Percentiles rank a stretch among this genome's conserved stretches.
Evolutionary conservation across 2,797 vertebrate genomes (phyloP).

Genomic region (Argya squamiceps): DNA sequence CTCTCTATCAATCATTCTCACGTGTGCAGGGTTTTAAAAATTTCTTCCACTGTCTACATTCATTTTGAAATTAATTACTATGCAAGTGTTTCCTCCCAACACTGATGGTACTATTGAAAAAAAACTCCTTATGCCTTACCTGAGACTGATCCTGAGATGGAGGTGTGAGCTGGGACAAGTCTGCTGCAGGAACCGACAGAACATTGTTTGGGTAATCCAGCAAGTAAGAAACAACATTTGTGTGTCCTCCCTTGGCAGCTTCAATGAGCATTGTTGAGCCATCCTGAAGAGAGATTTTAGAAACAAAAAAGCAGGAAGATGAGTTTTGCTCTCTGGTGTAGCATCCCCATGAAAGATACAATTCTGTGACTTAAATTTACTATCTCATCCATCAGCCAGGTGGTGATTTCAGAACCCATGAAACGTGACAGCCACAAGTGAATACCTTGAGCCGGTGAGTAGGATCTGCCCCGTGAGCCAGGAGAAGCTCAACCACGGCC

Average conservation of each 20-base stretch:
- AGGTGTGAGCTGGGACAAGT: constrained; percentile 93
- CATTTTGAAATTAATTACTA: not conserved
- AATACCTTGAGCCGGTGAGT: constrained; percentile 97
- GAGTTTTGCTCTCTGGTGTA: not conserved
- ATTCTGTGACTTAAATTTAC: not conserved
- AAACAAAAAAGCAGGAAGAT: constrained; percentile 43
- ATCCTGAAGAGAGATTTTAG: constrained; percentile 81
- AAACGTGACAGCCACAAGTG: not conserved
- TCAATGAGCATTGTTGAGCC: constrained; percentile 99
- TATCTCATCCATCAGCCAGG: not conserved
- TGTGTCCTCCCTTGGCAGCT: constrained; percentile 99
- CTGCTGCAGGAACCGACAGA: constrained; percentile 90
- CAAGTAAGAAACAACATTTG: constrained; percentile 98
- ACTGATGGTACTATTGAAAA: not conserved
- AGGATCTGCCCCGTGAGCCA: constrained; percentile 97
- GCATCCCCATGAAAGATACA: not conserved
- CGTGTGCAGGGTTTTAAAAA: not conserved
- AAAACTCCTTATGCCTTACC: constrained; percentile 76
- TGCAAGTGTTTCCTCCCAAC: not conserved
- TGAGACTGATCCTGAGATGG: constrained; percentile 97
- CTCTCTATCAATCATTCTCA: not conserved
- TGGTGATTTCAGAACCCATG: not conserved
- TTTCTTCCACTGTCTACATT: not conserved
- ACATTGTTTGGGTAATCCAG: constrained; percentile 99
- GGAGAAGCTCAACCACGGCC: constrained; percentile 94